These are phyloP conservation scores for Sylvicola fuscatus DNA, from an alignment of 2,888 invertebrate species.

Conservation along the genomic window DNA sequence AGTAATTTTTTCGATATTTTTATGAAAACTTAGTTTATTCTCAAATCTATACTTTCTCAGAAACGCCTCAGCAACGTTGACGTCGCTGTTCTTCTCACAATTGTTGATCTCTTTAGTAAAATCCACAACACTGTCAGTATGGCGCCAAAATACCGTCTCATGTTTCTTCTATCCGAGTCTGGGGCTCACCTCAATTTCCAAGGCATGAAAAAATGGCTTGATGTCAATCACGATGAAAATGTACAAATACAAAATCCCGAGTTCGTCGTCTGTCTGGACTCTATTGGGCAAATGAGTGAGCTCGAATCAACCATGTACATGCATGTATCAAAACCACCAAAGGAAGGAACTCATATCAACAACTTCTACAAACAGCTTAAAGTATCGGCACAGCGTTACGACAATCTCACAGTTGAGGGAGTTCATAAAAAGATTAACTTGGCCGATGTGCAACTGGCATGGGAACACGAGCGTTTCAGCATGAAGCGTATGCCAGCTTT, in stretches of 20 bases:
- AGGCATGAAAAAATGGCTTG: slow-evolving; percentile 90
- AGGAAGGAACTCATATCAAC: slow-evolving; percentile 57
- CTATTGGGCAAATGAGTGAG: slow-evolving; percentile 35
- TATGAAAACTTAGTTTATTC: slow-evolving; percentile 3
- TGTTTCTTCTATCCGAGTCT: slow-evolving; percentile 78
- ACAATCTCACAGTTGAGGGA: slow-evolving; percentile 35
- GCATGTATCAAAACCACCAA: slow-evolving; percentile 93
- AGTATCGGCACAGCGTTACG: slow-evolving; percentile 28
- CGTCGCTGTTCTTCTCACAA: slow-evolving; percentile 65
- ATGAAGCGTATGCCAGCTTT: slow-evolving; percentile 80
- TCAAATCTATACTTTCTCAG: slow-evolving; percentile 26
- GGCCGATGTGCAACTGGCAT: slow-evolving; percentile 74
- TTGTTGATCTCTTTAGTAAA: slow-evolving; percentile 72
- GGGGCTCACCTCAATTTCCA: slow-evolving; percentile 85
- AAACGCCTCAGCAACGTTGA: slow-evolving; percentile 77
- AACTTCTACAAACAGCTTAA: slow-evolving; percentile 43
- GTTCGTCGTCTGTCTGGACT: slow-evolving; percentile 79
- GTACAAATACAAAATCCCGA: slow-evolving; percentile 55
- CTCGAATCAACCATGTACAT: slow-evolving; percentile 34
- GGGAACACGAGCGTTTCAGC: slow-evolving; percentile 96
- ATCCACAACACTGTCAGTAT: slow-evolving; percentile 57
- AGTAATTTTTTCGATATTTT: slow-evolving; percentile 27
- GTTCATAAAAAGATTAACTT: slow-evolving; percentile 94
- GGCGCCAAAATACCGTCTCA: slow-evolving; percentile 51
- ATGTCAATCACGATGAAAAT: slow-evolving; percentile 65